Evolutionary conservation across 2,797 vertebrate genomes (phyloP), one percentile per base, ranked within the genome.

Genomic region (Nasua narica): DNA sequence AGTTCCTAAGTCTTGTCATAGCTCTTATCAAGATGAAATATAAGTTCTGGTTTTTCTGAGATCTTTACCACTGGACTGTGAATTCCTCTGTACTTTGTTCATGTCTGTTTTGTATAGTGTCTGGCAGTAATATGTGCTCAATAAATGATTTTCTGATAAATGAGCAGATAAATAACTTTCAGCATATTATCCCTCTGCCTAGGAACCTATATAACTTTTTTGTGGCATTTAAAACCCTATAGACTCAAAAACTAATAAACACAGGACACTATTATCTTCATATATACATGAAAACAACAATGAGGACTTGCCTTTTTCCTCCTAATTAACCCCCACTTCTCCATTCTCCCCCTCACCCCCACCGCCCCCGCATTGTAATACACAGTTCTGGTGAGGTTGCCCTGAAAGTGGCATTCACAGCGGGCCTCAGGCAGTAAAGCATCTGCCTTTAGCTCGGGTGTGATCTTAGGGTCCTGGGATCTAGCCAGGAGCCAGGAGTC

Each of bases 61-160:
- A 23, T 79, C 35, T 58, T n/a, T 21, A 62, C 25, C 35, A 69
- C 18, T 79, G 62, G 48, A 46, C 46, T 79, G 18, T 70, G 48
- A 78, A 50, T n/a, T 65, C 69, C 23, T 83, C 37, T 92, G 15
- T 79, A 48, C 18, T 67, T 78, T 46, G 37, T 90, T 90, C 11
- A 37, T 40, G 13, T 67, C 12, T 72, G 2, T 40, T 78, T 91
- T 37, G 23, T 86, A 62, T 1, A 93, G 4, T 88, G 43, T 77
- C 52, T 70, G 58, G 40, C 50, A 65, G 27, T 65, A 87, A 60
- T 67, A 90, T 16, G 21, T 87, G 25, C 21, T 84, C 29, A 60
- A 25, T 74, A 93, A 95, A 94, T 67, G 52, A 56, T 82, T 94
- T 92, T 85, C 60, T 48, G 60, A 83, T 93, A 93, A 91, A 81